Evolutionary conservation across 2,888 invertebrate species (phyloP), one percentile per base, ranked within the genome.

Genomic region (Heliconius hortense): DNA sequence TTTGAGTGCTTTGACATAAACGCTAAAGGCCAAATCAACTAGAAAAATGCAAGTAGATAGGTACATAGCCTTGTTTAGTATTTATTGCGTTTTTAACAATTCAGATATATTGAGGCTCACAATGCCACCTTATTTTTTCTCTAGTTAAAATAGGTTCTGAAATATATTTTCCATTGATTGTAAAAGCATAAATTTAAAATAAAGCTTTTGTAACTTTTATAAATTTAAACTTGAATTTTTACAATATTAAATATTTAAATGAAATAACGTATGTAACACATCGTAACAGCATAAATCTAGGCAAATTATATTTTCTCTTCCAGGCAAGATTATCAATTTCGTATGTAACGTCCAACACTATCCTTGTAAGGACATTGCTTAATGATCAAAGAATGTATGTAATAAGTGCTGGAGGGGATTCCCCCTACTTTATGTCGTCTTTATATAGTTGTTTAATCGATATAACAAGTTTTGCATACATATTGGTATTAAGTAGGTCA

Each of bases 281-380:
- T 31, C 18, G 21, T 31, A 31, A 59, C 24, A 60, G 5, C 13
- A 26, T 3, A 31, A 63, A 63, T 2, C 0, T 63, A 63, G 28
- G 5, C 21, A 15, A 15, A 62, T 21, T 28, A 62, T 7, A 28
- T 39, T 39, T 66, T 66, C 4, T 39, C 24, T 39, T 66, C 64
- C 24, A 35, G 1, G 0, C 64, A 66, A 39, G 64, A 15, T 39
- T 35, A 39, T 64, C 24, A 24, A 64, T 64, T 64, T 64, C 13
- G 39, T 64, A n/a, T 24, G n/a, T n/a, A 39, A 39, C n/a, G 2
- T 2, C 39, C 1, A 64, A 64, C n/a, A 64, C 35, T 39, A 39
- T 64, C 64, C 64, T 66, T 66, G 35, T 35, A 64, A 64, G 39
- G 64, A 24, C 39, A 39, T 66, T 66, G 64, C 39, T 39, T 24